Evolutionary conservation across 2,113 vertebrate genomes (phyloP).

Genomic region (Pimephales promelas): DNA sequence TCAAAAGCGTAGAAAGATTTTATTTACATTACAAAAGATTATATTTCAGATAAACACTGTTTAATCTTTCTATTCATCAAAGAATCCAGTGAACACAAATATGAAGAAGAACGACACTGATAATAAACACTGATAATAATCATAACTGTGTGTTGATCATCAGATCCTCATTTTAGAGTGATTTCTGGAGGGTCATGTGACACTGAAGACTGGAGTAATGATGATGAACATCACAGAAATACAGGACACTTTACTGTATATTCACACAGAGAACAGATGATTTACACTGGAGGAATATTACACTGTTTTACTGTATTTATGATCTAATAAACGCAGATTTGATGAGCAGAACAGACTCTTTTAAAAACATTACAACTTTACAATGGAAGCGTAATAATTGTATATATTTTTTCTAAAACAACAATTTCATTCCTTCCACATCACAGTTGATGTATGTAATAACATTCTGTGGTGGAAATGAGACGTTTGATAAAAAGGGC

Average conservation of each 20-base stretch:
- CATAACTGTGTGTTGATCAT: too few species aligned
- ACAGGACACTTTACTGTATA: too few species aligned
- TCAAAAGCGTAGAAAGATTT: not conserved
- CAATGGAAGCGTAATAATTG: not conserved
- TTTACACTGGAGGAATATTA: too few species aligned
- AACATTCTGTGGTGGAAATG: not conserved
- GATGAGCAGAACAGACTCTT: not conserved
- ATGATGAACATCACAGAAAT: not conserved
- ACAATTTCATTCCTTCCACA: too few species aligned
- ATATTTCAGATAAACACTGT: not conserved
- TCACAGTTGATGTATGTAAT: too few species aligned
- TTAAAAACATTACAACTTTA: not conserved
- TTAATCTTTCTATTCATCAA: not conserved
- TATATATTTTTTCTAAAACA: not conserved
- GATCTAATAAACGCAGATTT: not conserved
- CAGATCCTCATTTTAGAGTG: too few species aligned
- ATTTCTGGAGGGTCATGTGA: not conserved
- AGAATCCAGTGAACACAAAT: not conserved
- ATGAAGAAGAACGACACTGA: too few species aligned
- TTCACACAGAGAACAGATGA: too few species aligned
- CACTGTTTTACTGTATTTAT: not conserved
- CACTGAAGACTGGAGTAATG: not conserved
- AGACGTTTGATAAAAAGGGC: too few species aligned
- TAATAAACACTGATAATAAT: not conserved
- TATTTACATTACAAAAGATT: too few species aligned